Base-by-base conservation (phyloP, 2,888 invertebrate species). In the Hyalella azteca region DNA sequence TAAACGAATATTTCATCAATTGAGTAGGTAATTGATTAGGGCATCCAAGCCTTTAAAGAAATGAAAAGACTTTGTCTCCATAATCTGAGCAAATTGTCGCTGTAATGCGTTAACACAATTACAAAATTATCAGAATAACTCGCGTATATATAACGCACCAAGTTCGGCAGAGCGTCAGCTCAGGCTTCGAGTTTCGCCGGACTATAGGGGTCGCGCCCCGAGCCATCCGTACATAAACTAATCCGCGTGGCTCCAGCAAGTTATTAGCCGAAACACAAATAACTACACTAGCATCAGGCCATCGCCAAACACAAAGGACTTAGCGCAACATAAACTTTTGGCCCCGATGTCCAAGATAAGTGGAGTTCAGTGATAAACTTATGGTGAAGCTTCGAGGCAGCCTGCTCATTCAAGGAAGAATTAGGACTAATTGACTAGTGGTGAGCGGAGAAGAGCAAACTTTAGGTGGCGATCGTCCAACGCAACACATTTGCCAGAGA, bases 191-290 rank as follows among this genome's bases (percentile, higher is more conserved):
- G 11, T 45, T 15, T 45, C 45, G 45, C 9, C 45, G 45, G 45
- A 9, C 15, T n/a, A n/a, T n/a, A n/a, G n/a, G n/a, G n/a, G n/a
- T n/a, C n/a, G n/a, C n/a, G n/a, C n/a, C n/a, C 66, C 36, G 66
- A 22, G 36, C 13, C 4, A 9, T 36, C 36, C 19, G 29, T 36
- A 36, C 66, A 66, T 66, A 66, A 66, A 66, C 29, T 66, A 66
- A 66, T 5, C 29, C 32, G 66, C 19, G 29, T n/a, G 39, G 39
- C 36, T 11, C 66, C 66, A 66, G 36, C 66, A 66, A 66, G 66
- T 66, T 66, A 66, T 66, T 66, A 36, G 66, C 66, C 36, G 66
- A 66, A 66, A 66, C 66, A 66, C 66, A 66, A 66, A 66, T 66
- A 66, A 66, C 66, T 66, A 36, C 66, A 66, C 66, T 29, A 36